Base-by-base conservation (phyloP, 2,888 invertebrate species). In the Caenorhabditis zanzibari region DNA sequence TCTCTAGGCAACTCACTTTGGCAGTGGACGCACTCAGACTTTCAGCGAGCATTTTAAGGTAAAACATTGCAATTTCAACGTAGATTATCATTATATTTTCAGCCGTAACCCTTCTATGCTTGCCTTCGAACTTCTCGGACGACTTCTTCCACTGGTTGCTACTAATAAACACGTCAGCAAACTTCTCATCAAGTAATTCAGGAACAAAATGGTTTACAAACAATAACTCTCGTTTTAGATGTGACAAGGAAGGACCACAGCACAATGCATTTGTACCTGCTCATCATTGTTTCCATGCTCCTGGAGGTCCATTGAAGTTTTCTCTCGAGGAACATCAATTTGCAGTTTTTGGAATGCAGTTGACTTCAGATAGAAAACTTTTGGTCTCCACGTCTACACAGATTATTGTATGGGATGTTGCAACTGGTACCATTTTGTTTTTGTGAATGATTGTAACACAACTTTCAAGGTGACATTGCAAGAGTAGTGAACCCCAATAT, bases 271-370 rank as follows among this genome's bases (percentile, higher is more conserved):
- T 98, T 68, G 94, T 97, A 88, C 98, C 98, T 0, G 95, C 96
- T 0, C 97, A 97, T 93, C 98, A 98, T 93, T 98, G 97, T 91
- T 94, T 98, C 84, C 98, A 98, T 92, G 98, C 98, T 0, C 98
- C 98, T n/a, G 98, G 98, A 58, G 98, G 98, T 1, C 98, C 98
- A 0, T 93, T 98, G 6, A 98, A 98, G 95, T 98, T 97, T 92
- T 98, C 98, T 0, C 93, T 98, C 58, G 98, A 98, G 94, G 98
- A 98, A 0, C 98, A 99, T 93, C 97, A 97, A 92, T 99, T 98
- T 92, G 98, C 98, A 0, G 96, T 97, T 0, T 97, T 97, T 93
- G 96, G 96, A 1, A 96, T 97, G 92, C 95, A 96, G 14, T 93
- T 97, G 32, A 97, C 97, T 9, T 95, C 96, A 0, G 97, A 97